A percentile compares a stretch with the other conserved stretches of the same genome.
phyloP scores from a whole-genome alignment of 1,140 invertebrate genomes.

The Pseudomyrmex gracilis region DNA sequence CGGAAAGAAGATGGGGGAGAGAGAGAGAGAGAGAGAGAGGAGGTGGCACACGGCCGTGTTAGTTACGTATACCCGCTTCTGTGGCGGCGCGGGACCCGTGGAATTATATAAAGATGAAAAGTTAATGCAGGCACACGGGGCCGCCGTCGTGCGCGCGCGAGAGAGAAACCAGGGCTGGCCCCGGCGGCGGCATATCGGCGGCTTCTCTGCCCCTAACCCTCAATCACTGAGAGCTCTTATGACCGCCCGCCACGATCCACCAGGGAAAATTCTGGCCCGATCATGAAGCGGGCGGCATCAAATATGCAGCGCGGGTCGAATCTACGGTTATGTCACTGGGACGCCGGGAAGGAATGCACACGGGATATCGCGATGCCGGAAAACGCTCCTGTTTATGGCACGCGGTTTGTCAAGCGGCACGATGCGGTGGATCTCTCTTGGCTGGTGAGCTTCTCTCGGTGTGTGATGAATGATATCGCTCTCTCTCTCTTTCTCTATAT shows the following conservation, averaged over 20 bases:
- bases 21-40: too few species aligned
- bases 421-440: constrained; percentile 38
- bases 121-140: constrained; percentile 78
- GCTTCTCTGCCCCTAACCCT: constrained; percentile 81
- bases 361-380: constrained; percentile 4
- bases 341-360: constrained; percentile 45
- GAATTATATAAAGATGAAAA: constrained; percentile 86
- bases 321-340: constrained; percentile 84
- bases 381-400: constrained; percentile 75
- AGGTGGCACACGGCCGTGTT: constrained; percentile 53
- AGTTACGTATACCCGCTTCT: constrained; percentile 27
- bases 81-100: constrained; percentile 70
- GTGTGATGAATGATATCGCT: constrained; percentile 21
- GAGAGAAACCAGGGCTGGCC: constrained; percentile 48
- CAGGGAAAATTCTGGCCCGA: constrained; percentile 83
- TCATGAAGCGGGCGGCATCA: constrained; percentile 83
- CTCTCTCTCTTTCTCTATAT: not conserved
- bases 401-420: constrained; percentile 82
- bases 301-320: constrained; percentile 84
- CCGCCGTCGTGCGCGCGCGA: constrained; percentile 37
- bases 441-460: not conserved
- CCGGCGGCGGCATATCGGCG: constrained; percentile 75
- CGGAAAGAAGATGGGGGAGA: constrained; percentile 60
- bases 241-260: constrained; percentile 82
- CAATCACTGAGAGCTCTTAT: constrained; percentile 85